A percentile compares a stretch with the other conserved stretches of the same genome.
Evolutionary conservation across 2,113 vertebrate species (phyloP).

Genomic region (Smithornis capensis): DNA sequence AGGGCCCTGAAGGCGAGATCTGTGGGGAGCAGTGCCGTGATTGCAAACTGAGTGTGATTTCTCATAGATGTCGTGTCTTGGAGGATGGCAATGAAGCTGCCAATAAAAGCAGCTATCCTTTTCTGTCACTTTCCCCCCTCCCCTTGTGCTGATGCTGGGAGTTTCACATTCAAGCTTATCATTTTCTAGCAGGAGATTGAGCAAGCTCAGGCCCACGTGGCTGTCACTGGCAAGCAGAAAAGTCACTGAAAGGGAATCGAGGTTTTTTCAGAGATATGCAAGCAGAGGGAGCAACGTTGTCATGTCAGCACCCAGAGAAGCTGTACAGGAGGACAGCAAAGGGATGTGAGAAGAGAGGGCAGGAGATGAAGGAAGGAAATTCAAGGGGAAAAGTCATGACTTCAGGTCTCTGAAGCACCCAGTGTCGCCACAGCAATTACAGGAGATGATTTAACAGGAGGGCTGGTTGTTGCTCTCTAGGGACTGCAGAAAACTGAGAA

Average conservation of each 20-base stretch:
- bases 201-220: not conserved
- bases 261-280: not conserved
- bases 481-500: not conserved
- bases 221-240: not conserved
- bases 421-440: not conserved
- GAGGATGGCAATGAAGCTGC: not conserved
- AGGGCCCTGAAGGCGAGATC: not conserved
- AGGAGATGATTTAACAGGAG: not conserved
- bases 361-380: not conserved
- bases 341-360: not conserved
- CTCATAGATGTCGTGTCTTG: not conserved
- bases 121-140: not conserved
- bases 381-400: not conserved
- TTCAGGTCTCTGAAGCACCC: not conserved
- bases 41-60: not conserved
- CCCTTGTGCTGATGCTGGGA: not conserved
- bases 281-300: not conserved
- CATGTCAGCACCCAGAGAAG: not conserved
- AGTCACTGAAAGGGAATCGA: not conserved
- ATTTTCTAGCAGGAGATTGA: not conserved
- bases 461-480: not conserved
- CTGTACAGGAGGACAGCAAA: not conserved
- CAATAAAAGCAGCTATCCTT: not conserved
- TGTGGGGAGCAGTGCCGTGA: not conserved
- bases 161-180: not conserved